A percentile compares a stretch with the other conserved stretches of the same genome.
These are phyloP conservation scores for Sula dactylatra DNA, from an alignment of 2,113 vertebrate genomes.

Conservation along the genomic window DNA sequence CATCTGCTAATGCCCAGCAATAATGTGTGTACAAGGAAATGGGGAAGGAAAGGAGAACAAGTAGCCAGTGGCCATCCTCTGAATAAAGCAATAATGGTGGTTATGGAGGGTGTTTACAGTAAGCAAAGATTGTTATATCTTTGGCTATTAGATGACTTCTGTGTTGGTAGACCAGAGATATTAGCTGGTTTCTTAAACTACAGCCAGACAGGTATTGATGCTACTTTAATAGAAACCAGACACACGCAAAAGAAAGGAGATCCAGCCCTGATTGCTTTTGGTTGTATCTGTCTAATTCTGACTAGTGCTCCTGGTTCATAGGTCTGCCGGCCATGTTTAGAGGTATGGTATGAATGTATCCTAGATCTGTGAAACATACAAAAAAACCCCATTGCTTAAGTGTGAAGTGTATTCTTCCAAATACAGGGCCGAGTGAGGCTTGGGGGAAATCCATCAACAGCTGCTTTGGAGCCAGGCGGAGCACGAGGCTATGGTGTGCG, in stretches of 20 bases:
- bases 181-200: not conserved
- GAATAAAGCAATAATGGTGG: not conserved
- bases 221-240: not conserved
- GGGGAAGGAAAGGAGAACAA: not conserved
- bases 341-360: not conserved
- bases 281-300: rapidly evolving
- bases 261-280: not conserved
- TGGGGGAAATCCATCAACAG: not conserved
- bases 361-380: not conserved
- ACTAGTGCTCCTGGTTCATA: rapidly evolving
- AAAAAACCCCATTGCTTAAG: not conserved
- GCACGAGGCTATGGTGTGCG: rapidly evolving
- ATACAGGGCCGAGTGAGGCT: not conserved
- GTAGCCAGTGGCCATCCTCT: not conserved
- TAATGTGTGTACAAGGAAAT: not conserved
- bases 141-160: not conserved
- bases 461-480: rapidly evolving
- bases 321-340: not conserved
- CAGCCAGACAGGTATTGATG: not conserved
- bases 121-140: not conserved
- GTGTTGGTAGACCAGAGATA: not conserved
- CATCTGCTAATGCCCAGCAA: not conserved
- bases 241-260: rapidly evolving
- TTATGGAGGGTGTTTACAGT: not conserved
- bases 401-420: rapidly evolving